Evolutionary conservation across 2,888 invertebrate species (phyloP).

Genomic region (Eupithecia centaureata): DNA sequence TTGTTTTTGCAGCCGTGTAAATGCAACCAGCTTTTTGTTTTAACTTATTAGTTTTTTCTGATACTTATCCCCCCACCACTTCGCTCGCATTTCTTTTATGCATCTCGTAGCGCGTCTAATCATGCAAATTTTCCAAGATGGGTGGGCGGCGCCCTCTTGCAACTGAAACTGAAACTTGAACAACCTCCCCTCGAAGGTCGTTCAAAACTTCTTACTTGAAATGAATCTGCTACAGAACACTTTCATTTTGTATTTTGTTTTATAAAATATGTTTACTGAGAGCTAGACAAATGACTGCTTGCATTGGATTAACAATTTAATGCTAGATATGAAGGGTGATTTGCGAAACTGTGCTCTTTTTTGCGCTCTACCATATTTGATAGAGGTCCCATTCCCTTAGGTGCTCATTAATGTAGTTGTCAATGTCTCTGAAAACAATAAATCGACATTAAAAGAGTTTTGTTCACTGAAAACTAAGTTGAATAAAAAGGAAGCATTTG

Average conservation of each 20-base stretch:
- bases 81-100: slow-evolving; percentile 56
- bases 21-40: slow-evolving; percentile 29
- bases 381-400: not conserved
- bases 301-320: slow-evolving; percentile 16
- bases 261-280: slow-evolving; percentile 38
- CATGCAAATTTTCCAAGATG: slow-evolving; percentile 77
- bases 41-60: slow-evolving; percentile 37
- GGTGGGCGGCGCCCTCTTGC: slow-evolving; percentile 65
- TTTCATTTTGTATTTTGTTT: slow-evolving; percentile 67
- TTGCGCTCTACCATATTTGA: not conserved
- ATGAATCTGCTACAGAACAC: slow-evolving; percentile 77
- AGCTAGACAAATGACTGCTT: slow-evolving; percentile 27
- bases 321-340: not conserved
- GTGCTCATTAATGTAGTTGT: not conserved
- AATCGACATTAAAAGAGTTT: not conserved
- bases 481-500: not conserved
- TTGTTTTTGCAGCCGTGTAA: slow-evolving; percentile 10
- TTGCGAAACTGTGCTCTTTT: slow-evolving; percentile 7
- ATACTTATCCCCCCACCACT: slow-evolving; percentile 48
- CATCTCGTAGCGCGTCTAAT: slow-evolving; percentile 71
- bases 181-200: slow-evolving; percentile 78
- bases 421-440: not conserved
- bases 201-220: slow-evolving; percentile 77
- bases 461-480: not conserved
- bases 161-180: slow-evolving; percentile 76